phyloP scores from a whole-genome alignment of 2,797 vertebrate genomes.

The Syngnathus rostellatus region DNA sequence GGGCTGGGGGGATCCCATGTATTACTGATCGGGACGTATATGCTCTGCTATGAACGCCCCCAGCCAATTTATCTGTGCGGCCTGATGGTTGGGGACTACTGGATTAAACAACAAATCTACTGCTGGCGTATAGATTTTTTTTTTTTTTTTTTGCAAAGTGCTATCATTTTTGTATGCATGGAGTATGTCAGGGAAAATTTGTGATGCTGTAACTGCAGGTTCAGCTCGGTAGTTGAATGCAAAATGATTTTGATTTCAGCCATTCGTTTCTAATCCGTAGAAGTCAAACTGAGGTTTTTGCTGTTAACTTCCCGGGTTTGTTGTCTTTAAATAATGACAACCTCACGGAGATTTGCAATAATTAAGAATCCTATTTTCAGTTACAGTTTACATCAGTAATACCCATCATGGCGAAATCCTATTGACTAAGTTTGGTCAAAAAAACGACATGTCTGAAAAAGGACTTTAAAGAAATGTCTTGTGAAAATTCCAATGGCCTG shows the following conservation, averaged over 20 bases:
- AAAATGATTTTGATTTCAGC: not conserved
- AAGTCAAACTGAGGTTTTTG: not conserved
- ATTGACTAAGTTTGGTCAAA: not conserved
- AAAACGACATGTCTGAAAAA: not conserved
- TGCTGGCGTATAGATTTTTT: not conserved
- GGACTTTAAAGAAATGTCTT: not conserved
- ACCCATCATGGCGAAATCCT: not conserved
- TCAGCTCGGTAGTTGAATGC: not conserved
- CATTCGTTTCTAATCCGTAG: not conserved
- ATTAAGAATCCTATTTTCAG: not conserved
- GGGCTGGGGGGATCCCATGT: too few species aligned
- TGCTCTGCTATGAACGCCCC: too few species aligned
- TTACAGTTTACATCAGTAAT: not conserved
- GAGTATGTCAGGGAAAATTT: not conserved
- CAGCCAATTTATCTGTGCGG: too few species aligned
- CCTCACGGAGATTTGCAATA: not conserved
- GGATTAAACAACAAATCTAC: not conserved
- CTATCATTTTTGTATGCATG: not conserved
- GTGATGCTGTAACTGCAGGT: slow-evolving; percentile 1
- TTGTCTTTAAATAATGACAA: not conserved
- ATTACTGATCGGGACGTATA: too few species aligned
- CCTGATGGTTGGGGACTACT: not conserved
- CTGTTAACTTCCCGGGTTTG: not conserved
- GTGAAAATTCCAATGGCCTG: not conserved
- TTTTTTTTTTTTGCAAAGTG: not conserved